Evolutionary conservation across 2,888 invertebrate genomes (phyloP).

Genomic region (Stenodema calcarata): DNA sequence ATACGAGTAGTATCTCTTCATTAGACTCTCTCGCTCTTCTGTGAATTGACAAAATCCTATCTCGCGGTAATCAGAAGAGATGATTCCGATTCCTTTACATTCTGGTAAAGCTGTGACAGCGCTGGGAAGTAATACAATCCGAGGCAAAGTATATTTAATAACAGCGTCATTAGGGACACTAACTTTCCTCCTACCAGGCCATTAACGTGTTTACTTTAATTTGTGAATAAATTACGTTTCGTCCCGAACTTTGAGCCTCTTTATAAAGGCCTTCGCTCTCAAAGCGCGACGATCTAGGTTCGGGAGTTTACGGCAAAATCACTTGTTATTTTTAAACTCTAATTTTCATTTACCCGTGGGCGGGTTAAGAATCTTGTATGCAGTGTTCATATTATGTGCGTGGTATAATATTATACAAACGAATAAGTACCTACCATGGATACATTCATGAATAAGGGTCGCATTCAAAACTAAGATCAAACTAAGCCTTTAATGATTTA

Average conservation of each 20-base stretch:
- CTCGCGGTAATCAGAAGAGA: neutral
- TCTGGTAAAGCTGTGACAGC: neutral
- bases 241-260: neutral
- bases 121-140: neutral
- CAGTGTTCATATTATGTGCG: too few relatives aligned
- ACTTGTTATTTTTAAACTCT: neutral
- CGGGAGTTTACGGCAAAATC: neutral
- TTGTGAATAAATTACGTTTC: constrained; percentile 19
- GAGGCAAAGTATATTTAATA: neutral
- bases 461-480: too few relatives aligned
- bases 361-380: too few relatives aligned
- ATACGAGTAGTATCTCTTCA: too few relatives aligned
- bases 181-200: constrained; percentile 9
- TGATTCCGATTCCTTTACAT: neutral
- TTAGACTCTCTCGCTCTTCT: too few relatives aligned
- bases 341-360: too few relatives aligned
- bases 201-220: constrained; percentile 25
- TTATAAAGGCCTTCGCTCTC: neutral
- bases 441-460: too few relatives aligned
- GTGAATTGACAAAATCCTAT: too few relatives aligned
- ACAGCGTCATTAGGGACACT: constrained; percentile 1
- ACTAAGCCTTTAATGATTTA: too few relatives aligned
- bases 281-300: neutral
- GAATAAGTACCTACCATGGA: too few relatives aligned
- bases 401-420: too few relatives aligned